Base-by-base conservation (phyloP, 2,888 invertebrate genomes). In the Hypselothyrea guttata region DNA sequence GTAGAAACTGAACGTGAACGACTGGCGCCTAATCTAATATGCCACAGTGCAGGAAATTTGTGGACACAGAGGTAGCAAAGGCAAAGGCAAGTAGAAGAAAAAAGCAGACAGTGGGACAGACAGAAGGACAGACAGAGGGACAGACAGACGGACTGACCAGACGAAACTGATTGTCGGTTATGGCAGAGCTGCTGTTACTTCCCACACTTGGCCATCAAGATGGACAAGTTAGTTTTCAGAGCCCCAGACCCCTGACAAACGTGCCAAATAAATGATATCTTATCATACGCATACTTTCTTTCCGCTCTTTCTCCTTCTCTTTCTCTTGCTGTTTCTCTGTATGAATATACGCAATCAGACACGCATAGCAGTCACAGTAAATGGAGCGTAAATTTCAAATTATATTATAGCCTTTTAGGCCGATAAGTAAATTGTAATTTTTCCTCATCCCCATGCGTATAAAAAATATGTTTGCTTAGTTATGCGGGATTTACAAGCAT, bases 311-410 rank as follows among this genome's bases (percentile, higher is more conserved):
- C n/a, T n/a, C n/a, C n/a, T n/a, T n/a, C n/a, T n/a, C n/a, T n/a
- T n/a, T n/a, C n/a, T n/a, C n/a, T n/a, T n/a, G n/a, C n/a, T n/a
- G n/a, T n/a, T n/a, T n/a, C n/a, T n/a, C n/a, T 40, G 31, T 15
- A 3, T 37, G 22, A 34, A 42, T n/a, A 13, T 15, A 31, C 41
- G 44, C n/a, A 33, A 31, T 40, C 16, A 28, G 8, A 33, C 28
- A 44, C 22, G 12, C 30, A 28, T 0, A 16, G 34, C 38, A 37
- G 33, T 44, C 53, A 15, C 15, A 57, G 48, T 59, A 75, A 78
- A 75, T 78, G 72, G 68, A 76, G 76, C 74, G 70, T 76, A 72
- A 75, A 78, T 78, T 72, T 74, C 70, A 78, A 78, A 78, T 76
- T 70, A 78, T 78, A 56, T 66, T 74, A 49, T 61, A 74, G 70